Evolutionary conservation across 2,888 invertebrate genomes (phyloP).

Genomic region (Chymomyza procnemis): DNA sequence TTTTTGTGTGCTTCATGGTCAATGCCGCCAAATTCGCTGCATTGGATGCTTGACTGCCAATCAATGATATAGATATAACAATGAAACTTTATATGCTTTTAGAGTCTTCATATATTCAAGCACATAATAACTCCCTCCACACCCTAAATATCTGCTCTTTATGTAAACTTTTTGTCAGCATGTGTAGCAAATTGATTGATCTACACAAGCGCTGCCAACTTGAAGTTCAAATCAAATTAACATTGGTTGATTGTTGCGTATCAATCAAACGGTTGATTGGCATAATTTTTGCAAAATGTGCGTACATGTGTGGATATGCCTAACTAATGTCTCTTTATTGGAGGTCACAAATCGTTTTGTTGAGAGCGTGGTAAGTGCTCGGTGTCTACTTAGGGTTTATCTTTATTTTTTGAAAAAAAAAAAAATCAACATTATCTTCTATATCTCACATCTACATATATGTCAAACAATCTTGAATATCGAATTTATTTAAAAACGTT

Average conservation of each 20-base stretch:
- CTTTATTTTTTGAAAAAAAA: no score
- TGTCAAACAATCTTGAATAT: no score
- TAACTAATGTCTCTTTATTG: background rate
- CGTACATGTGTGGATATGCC: background rate
- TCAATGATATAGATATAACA: constrained; percentile 20
- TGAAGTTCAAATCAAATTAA: constrained; percentile 37
- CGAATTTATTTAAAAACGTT: background rate
- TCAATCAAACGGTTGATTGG: constrained; percentile 55
- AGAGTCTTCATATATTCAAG: no score
- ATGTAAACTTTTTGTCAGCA: constrained; percentile 7
- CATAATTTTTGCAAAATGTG: background rate
- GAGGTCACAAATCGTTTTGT: background rate
- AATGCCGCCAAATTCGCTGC: constrained; percentile 55
- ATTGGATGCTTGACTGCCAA: constrained; percentile 43
- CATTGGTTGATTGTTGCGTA: constrained; percentile 47
- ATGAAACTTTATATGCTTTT: background rate
- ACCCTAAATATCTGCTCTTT: background rate
- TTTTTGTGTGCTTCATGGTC: constrained; percentile 39
- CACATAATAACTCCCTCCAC: constrained; percentile 15
- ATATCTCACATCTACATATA: no score
- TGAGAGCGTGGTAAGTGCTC: no score
- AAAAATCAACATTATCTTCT: no score
- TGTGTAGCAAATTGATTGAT: constrained; percentile 64
- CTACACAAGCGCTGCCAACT: constrained; percentile 20
- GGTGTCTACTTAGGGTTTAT: no score